Percentiles rank a stretch among this genome's conserved stretches.
These are phyloP conservation scores for Germaria angustata DNA, from an alignment of 2,888 invertebrate species.

Conservation along the genomic window DNA sequence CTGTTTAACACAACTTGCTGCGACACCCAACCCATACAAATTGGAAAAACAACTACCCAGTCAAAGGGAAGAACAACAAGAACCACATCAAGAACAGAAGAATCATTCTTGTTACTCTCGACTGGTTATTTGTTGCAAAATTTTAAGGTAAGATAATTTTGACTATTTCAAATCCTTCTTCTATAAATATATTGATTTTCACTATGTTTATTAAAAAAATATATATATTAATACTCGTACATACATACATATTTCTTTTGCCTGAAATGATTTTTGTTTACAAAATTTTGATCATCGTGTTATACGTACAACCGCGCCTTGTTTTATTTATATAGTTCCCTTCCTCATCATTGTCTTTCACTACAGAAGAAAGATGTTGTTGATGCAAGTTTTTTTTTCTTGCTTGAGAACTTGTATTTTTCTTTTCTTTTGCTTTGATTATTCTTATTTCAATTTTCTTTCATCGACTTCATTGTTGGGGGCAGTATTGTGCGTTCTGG, in stretches of 20 bases:
- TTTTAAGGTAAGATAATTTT: slow-evolving; percentile 43
- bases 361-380: slow-evolving; percentile 28
- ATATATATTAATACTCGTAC: no score
- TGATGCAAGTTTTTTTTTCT: slow-evolving; percentile 13
- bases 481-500: background rate
- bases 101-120: background rate
- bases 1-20: slow-evolving; percentile 27
- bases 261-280: slow-evolving; percentile 25
- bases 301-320: slow-evolving; percentile 57
- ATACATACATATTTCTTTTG: slow-evolving; percentile 4
- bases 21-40: slow-evolving; percentile 21
- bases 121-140: slow-evolving; percentile 26
- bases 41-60: slow-evolving; percentile 42
- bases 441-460: slow-evolving; percentile 1
- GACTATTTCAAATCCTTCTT: background rate
- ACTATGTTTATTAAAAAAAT: background rate
- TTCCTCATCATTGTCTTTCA: slow-evolving; percentile 19
- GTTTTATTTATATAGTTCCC: slow-evolving; percentile 52
- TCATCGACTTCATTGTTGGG: background rate
- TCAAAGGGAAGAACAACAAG: background rate
- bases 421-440: background rate
- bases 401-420: background rate
- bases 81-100: slow-evolving; percentile 18
- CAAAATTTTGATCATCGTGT: slow-evolving; percentile 15
- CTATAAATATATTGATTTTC: background rate